These are phyloP conservation scores for Zosterops japonicus DNA, from an alignment of 2,113 vertebrate species.

Conservation along the genomic window DNA sequence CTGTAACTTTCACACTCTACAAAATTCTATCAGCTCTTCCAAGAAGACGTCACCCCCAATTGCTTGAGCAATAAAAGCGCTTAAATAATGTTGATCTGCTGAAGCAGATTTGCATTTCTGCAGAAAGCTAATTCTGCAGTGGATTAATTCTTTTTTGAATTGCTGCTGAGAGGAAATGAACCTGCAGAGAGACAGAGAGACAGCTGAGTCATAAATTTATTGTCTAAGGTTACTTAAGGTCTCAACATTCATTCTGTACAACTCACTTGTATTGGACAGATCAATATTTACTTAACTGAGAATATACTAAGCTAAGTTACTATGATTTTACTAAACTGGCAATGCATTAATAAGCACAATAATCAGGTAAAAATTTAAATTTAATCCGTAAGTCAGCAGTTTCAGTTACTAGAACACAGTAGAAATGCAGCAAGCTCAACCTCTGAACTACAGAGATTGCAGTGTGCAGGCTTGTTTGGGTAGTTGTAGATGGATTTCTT, in stretches of 20 bases:
- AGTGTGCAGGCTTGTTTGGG: neutral
- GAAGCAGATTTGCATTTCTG: slow-evolving; percentile 37
- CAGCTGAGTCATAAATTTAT: neutral
- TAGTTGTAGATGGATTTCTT: neutral
- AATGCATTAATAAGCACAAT: neutral
- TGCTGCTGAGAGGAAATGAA: slow-evolving; percentile 30
- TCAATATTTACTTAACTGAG: neutral
- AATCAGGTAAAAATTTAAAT: neutral
- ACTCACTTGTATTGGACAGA: neutral
- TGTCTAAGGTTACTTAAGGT: slow-evolving; percentile 8
- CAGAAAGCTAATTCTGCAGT: slow-evolving; percentile 12
- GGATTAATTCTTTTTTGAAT: slow-evolving; percentile 23
- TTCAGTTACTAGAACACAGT: neutral
- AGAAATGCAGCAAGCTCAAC: neutral
- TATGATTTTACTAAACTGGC: neutral
- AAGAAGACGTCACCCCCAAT: neutral
- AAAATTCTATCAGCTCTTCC: neutral
- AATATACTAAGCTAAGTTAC: neutral
- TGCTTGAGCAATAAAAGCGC: neutral
- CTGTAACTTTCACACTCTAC: neutral
- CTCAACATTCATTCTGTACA: neutral
- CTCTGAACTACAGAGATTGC: neutral
- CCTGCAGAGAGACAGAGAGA: neutral
- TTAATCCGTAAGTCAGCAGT: neutral
- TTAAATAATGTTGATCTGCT: neutral